These are phyloP conservation scores for Coregonus ussuriensis DNA, from an alignment of 2,797 vertebrate genomes.

Conservation along the genomic window DNA sequence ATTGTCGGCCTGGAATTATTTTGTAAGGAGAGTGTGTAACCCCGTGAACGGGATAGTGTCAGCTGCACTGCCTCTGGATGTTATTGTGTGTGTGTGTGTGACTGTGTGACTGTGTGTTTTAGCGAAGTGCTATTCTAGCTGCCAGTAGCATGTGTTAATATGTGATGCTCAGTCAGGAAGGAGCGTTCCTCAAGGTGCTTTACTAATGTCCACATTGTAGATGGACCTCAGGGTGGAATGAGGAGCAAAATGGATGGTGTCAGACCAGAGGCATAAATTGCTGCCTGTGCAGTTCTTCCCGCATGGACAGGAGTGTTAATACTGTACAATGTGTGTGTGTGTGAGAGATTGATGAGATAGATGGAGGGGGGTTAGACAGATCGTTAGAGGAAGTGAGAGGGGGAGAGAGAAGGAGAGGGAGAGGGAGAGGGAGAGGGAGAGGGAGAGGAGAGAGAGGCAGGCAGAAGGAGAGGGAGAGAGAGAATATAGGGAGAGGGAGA, in stretches of 20 bases:
- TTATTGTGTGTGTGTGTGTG: neutral
- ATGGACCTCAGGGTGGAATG: neutral
- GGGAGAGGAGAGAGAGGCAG: neutral
- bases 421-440: neutral
- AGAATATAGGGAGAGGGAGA: no score
- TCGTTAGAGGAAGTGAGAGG: neutral
- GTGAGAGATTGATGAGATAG: neutral
- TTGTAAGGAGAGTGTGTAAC: neutral
- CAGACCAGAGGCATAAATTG: neutral
- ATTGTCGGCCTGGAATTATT: constrained; percentile 1
- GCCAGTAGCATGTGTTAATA: no score
- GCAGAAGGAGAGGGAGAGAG: neutral
- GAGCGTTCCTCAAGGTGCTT: neutral
- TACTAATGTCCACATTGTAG: neutral
- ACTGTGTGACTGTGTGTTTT: neutral
- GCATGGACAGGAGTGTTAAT: neutral
- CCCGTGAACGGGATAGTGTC: neutral
- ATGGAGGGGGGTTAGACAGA: neutral
- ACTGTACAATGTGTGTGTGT: neutral
- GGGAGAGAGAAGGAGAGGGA: neutral
- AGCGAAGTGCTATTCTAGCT: neutral
- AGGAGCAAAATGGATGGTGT: neutral
- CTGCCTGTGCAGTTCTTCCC: neutral
- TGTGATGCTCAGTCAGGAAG: no score
- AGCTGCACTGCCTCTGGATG: neutral